Evolutionary conservation across 2,797 vertebrate genomes (phyloP).

Genomic region (Sylvilagus floridanus): DNA sequence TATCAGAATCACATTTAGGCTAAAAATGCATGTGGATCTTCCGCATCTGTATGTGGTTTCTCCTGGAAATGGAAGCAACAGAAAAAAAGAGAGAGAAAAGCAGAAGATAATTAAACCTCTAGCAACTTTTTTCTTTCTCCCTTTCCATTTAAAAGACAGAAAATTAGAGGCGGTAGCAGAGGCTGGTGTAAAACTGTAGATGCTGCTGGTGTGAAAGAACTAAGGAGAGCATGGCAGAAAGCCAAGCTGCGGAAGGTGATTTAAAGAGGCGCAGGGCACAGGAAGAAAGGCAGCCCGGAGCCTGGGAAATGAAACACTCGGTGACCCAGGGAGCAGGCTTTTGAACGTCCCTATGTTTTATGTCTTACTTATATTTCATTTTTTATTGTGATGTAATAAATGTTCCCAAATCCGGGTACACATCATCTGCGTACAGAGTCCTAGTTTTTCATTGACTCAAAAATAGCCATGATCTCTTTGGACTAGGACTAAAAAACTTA

Average conservation of each 20-base stretch:
- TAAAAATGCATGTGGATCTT: neutral
- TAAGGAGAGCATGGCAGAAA: constrained; percentile 29
- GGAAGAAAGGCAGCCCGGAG: constrained; percentile 55
- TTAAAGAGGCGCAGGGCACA: constrained; percentile 47
- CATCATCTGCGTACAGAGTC: constrained; percentile 24
- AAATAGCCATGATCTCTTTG: constrained; percentile 56
- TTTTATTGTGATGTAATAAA: constrained; percentile 49
- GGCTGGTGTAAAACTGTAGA: constrained; percentile 29
- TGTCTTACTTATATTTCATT: constrained; percentile 70
- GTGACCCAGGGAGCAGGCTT: constrained; percentile 10
- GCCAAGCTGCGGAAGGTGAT: constrained; percentile 46
- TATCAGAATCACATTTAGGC: neutral
- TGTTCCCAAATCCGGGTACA: constrained; percentile 61
- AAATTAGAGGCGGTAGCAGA: neutral
- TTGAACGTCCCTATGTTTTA: constrained; percentile 64
- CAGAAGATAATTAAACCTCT: neutral
- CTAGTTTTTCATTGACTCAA: constrained; percentile 57
- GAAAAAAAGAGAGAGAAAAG: neutral
- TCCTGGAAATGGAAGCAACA: neutral
- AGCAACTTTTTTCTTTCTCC: neutral
- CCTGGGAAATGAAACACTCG: constrained; percentile 76
- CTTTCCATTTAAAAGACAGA: neutral
- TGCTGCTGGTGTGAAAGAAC: neutral
- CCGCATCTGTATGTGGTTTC: neutral
- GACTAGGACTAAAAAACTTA: neutral